A percentile compares a stretch with the other conserved stretches of the same genome.
These are phyloP conservation scores for Centruroides sculpturatus DNA, from an alignment of 1,140 invertebrate genomes.

Conservation along the genomic window DNA sequence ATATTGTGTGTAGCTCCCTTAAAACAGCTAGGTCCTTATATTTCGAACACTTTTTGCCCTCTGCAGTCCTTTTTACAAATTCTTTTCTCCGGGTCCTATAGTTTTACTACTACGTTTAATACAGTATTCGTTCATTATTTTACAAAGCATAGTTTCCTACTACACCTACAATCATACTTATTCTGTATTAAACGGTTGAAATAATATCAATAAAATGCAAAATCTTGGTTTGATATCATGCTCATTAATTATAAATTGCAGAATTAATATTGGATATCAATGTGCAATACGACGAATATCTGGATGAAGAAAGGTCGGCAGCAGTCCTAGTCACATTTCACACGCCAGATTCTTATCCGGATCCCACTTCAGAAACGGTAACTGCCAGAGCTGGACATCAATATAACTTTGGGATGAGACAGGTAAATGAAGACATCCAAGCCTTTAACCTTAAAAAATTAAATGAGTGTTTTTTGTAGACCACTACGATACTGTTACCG, in stretches of 20 bases:
- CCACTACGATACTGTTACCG: constrained; percentile 11
- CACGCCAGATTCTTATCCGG: constrained; percentile 10
- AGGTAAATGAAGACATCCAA: background rate
- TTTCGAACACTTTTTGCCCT: too few species aligned
- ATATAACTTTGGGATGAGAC: constrained; percentile 12
- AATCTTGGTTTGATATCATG: too few species aligned
- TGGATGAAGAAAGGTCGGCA: constrained; percentile 8
- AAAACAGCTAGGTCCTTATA: too few species aligned
- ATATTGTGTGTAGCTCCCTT: too few species aligned
- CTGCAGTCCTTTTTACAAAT: too few species aligned
- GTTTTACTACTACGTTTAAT: too few species aligned
- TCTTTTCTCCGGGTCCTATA: too few species aligned
- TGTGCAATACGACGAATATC: constrained; percentile 10
- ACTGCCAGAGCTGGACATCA: constrained; percentile 11
- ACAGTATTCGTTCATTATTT: too few species aligned
- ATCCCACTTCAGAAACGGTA: constrained; percentile 7
- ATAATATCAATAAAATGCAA: too few species aligned
- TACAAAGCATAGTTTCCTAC: too few species aligned
- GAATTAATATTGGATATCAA: constrained; percentile 9
- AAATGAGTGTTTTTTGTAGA: background rate
- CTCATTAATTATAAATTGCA: background rate
- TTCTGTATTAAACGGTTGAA: too few species aligned
- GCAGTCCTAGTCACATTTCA: constrained; percentile 7
- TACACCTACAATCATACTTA: too few species aligned
- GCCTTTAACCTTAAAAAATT: background rate